A percentile compares a stretch with the other conserved stretches of the same genome.
Evolutionary conservation across 2,888 invertebrate species (phyloP).

Genomic region (Balanococcus diminutus): DNA sequence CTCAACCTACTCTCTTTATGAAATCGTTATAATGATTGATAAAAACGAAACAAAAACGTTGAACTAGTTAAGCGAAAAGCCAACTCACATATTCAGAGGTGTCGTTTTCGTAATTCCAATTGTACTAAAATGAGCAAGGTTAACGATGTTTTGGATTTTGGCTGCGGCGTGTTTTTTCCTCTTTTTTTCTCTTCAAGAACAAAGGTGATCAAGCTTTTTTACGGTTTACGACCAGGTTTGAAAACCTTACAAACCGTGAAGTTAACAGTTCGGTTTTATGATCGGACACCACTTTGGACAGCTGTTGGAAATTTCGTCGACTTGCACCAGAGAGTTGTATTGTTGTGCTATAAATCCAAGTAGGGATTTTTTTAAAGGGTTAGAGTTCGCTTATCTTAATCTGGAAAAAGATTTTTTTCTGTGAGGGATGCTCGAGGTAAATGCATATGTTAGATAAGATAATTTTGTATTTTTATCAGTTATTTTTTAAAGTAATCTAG

Average conservation of each 20-base stretch:
- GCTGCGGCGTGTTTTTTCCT: not conserved
- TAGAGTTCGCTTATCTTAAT: not conserved
- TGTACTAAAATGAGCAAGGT: not conserved
- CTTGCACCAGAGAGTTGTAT: not conserved
- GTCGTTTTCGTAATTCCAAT: not conserved
- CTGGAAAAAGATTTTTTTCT: not conserved
- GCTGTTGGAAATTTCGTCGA: not conserved
- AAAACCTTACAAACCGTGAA: not conserved
- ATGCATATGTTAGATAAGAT: not conserved
- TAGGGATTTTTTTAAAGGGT: not conserved
- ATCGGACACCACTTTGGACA: not conserved
- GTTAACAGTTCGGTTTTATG: not conserved
- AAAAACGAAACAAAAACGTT: not conserved
- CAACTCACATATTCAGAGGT: too few species aligned
- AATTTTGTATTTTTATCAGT: not conserved
- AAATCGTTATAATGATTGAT: conserved; percentile 4
- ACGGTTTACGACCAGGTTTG: not conserved
- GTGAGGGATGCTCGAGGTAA: not conserved
- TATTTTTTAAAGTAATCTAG: not conserved
- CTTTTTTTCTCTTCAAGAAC: not conserved
- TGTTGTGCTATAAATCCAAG: not conserved
- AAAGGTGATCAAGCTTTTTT: conserved; percentile 12
- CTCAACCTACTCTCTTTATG: conserved; percentile 29
- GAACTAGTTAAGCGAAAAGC: not conserved
- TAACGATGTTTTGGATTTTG: not conserved